Base-by-base conservation (phyloP, 2,113 vertebrate genomes). In the Elgaria multicarinata region DNA sequence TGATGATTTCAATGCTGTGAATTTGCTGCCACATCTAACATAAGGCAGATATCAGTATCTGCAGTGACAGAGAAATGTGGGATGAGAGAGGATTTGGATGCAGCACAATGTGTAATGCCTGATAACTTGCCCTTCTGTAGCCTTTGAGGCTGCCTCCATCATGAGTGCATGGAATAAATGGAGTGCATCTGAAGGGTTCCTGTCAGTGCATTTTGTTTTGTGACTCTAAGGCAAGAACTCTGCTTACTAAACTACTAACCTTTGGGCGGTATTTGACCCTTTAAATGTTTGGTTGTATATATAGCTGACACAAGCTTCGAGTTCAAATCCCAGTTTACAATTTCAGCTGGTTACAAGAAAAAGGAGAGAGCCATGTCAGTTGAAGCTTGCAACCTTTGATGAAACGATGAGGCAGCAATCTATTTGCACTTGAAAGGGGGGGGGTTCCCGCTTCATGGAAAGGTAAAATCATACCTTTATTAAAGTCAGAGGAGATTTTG, bases 301-400 rank as follows among this genome's bases (percentile, higher is more conserved):
- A 69, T 80, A 87, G 69, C 50, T 80, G 76, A 53, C 76, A 39
- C 42, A 79, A 87, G 26, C 78, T 88, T 81, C 5, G 12, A 82
- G 69, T 88, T 82, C 67, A 89, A 50, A 66, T 83, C 80, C 71
- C 55, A 89, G 55, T 84, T 83, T 84, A 84, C 58, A 83, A 83
- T 89, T 89, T 83, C 87, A 76, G 87, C 80, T 83, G 80, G 55
- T 75, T 62, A 76, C 39, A 82, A 66, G 69, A 89, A 89, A 88
- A 69, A 83, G 39, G 80, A 89, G 80, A 64, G 20, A 83, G 46
- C 39, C 13, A 12, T 24, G 42, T 24, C 36, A 83, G 53, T n/a
- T 76, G 72, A 83, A 83, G 58, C 42, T 67, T 89, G 31, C 72
- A 77, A n/a, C 33, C 14, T 53, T 53, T 22, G 50, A 58, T 74